Evolutionary conservation across 1,140 invertebrate species (phyloP).

Genomic region (Trichoplusia ni): DNA sequence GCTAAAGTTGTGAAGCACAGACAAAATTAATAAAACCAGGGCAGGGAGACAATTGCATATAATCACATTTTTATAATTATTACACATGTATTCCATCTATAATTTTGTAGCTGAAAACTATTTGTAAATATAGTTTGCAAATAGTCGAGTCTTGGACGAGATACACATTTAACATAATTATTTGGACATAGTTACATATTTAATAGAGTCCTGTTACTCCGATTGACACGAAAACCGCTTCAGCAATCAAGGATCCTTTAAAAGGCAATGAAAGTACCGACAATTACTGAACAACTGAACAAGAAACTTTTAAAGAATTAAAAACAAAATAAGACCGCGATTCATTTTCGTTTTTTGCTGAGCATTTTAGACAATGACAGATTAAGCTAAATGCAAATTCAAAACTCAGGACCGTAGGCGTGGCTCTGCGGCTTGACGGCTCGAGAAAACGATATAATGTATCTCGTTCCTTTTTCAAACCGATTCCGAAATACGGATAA

Average conservation of each 20-base stretch:
- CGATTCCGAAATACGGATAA: conserved; percentile 6
- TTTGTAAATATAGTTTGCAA: too few relatives aligned
- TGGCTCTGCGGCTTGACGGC: conserved; percentile 33
- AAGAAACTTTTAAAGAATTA: not conserved
- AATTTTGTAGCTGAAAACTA: too few relatives aligned
- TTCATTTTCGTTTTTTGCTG: conserved; percentile 35
- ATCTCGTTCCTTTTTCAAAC: conserved; percentile 25
- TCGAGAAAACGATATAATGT: conserved; percentile 48
- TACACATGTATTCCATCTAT: too few relatives aligned
- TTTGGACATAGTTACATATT: too few relatives aligned
- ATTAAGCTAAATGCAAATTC: conserved; percentile 65
- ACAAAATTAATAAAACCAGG: too few relatives aligned
- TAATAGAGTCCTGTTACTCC: too few relatives aligned
- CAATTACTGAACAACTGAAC: conserved; percentile 7
- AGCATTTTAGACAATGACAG: conserved; percentile 54
- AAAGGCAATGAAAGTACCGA: not conserved
- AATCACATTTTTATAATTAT: too few relatives aligned
- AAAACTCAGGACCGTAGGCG: conserved; percentile 49
- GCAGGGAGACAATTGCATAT: too few relatives aligned
- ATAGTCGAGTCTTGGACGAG: too few relatives aligned
- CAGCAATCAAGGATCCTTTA: not conserved
- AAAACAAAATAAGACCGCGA: conserved; percentile 28
- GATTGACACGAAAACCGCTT: too few relatives aligned
- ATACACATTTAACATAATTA: too few relatives aligned
- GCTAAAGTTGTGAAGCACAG: too few relatives aligned